A percentile compares a stretch with the other conserved stretches of the same genome.
Conservation (phyloP, 2,888 invertebrate genomes). For the Aphidoletes aphidimyza region DNA sequence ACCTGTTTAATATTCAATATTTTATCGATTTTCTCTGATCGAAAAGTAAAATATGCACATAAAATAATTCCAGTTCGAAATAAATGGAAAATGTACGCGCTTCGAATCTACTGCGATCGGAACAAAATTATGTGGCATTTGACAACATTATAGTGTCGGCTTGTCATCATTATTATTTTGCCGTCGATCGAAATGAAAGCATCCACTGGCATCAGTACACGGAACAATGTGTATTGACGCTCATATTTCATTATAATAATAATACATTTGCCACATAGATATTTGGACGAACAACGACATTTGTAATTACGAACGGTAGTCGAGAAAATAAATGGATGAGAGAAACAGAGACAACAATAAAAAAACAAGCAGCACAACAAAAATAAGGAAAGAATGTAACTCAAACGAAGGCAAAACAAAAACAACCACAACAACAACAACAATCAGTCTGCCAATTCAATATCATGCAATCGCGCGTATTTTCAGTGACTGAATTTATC, state of each 20-base stretch:
- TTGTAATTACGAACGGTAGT: constrained; percentile 51
- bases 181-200: neutral
- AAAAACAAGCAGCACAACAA: neutral
- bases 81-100: no score
- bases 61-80: no score
- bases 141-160: no score
- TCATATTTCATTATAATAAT: constrained; percentile 26
- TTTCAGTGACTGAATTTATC: constrained; percentile 9
- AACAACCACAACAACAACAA: neutral
- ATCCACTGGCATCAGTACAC: neutral
- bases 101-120: no score
- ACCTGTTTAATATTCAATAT: no score
- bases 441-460: constrained; percentile 13
- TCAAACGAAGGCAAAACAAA: neutral
- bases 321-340: neutral
- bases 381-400: neutral
- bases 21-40: no score
- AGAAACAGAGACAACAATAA: neutral
- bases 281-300: constrained; percentile 1
- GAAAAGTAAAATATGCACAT: no score
- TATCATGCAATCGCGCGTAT: neutral
- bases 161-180: neutral
- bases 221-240: neutral
- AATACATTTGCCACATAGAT: constrained; percentile 35
- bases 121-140: no score